These are phyloP conservation scores for Adelosebastes latens DNA, from an alignment of 2,797 vertebrate genomes.

Conservation along the genomic window DNA sequence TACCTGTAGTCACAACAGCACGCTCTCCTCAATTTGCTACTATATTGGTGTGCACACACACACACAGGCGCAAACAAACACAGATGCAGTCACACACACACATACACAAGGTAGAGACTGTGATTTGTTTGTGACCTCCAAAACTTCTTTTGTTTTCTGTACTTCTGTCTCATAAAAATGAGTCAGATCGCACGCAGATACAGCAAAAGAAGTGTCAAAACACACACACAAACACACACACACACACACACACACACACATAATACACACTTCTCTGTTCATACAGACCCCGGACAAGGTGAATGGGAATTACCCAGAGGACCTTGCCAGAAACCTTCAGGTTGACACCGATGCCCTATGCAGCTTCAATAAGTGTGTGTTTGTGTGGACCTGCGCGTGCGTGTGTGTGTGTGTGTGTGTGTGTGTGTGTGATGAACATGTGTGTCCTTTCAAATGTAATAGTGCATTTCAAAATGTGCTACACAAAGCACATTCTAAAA, in stretches of 20 bases:
- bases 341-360: slow-evolving; percentile 78
- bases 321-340: slow-evolving; percentile 83
- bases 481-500: slow-evolving; percentile 84
- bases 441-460: slow-evolving; percentile 81
- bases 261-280: slow-evolving; percentile 29
- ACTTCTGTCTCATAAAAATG: slow-evolving; percentile 64
- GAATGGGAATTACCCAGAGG: slow-evolving; percentile 82
- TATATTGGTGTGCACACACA: slow-evolving; percentile 50
- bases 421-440: slow-evolving; percentile 47
- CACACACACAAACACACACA: slow-evolving; percentile 36
- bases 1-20: slow-evolving; percentile 65
- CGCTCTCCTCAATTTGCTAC: slow-evolving; percentile 65
- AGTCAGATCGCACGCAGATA: slow-evolving; percentile 52
- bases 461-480: slow-evolving; percentile 81
- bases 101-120: slow-evolving; percentile 13
- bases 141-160: slow-evolving; percentile 73
- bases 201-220: slow-evolving; percentile 44
- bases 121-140: slow-evolving; percentile 81
- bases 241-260: slow-evolving; percentile 11
- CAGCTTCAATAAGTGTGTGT: slow-evolving; percentile 55
- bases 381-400: slow-evolving; percentile 5
- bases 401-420: slow-evolving; percentile 40
- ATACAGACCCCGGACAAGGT: slow-evolving; percentile 73
- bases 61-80: not conserved
- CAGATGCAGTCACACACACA: slow-evolving; percentile 10